Percentiles rank a stretch among this genome's conserved stretches.
These are phyloP conservation scores for Nothura maculosa DNA, from an alignment of 2,797 vertebrate species.

Conservation along the genomic window DNA sequence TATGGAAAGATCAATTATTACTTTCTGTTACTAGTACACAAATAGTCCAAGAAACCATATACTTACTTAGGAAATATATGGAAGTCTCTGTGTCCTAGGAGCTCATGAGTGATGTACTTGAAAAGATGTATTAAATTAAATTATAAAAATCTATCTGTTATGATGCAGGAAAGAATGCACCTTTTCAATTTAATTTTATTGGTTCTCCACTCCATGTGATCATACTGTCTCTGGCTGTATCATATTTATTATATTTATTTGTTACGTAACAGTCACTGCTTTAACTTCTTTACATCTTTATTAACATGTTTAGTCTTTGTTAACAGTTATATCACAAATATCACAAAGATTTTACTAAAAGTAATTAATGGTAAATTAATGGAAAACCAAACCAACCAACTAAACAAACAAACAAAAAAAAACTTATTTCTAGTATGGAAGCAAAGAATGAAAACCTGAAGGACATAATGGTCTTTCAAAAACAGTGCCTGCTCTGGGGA, in stretches of 20 bases:
- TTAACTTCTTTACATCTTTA: not conserved
- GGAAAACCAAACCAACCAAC: not conserved
- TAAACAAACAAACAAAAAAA: not conserved
- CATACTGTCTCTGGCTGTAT: not conserved
- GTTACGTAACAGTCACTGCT: not conserved
- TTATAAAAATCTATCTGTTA: no score
- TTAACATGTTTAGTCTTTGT: not conserved
- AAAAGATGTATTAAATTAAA: not conserved
- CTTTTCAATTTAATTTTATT: not conserved
- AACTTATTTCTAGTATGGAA: not conserved
- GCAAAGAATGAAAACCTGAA: not conserved
- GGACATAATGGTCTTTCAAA: not conserved
- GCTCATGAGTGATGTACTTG: not conserved
- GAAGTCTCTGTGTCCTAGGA: not conserved
- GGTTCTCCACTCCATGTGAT: not conserved
- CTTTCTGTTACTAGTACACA: not conserved
- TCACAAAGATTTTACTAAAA: not conserved
- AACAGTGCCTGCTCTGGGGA: rapidly evolving
- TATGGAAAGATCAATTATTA: not conserved
- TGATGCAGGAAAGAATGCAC: not conserved
- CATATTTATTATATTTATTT: not conserved
- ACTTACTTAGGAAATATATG: not conserved
- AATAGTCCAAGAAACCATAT: not conserved
- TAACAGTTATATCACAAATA: not conserved
- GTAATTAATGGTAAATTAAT: not conserved